Base-by-base conservation (phyloP, 2,797 vertebrate species). In the Sebastolobus altivelis region DNA sequence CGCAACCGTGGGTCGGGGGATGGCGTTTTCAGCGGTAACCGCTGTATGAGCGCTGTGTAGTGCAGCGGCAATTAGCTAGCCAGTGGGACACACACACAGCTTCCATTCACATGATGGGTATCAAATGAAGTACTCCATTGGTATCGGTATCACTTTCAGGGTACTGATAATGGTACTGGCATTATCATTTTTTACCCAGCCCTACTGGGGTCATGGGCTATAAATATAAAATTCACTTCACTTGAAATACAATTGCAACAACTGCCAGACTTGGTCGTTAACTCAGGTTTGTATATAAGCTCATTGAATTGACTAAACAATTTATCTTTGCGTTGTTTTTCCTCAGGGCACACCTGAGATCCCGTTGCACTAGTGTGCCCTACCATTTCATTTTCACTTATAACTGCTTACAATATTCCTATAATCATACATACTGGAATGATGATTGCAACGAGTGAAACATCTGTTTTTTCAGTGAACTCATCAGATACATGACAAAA, bases 391-490 rank as follows among this genome's bases (percentile, higher is more conserved):
- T 55, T 74, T 11, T 65, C 18, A 59, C 20, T 58, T 56, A 61
- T 20, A 76, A 68, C 40, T 20, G 49, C 52, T 54, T 46, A 76
- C 29, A 63, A 70, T 75, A 68, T 84, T 74, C 35, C 33, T 69
- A 10, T 59, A 35, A 76, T 59, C 54, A 81, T 65, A 46, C 54
- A 78, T 54, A 54, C 8, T 59, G 22, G 25, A 72, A 70, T 22
- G 46, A 46, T 49, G 43, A 90, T 75, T 83, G 77, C 61, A 81
- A 38, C 4, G 4, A 75, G 61, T 62, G 16, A 87, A 89, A 77
- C 75, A 86, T 87, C 79, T 90, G 75, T 90, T 88, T 84, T 33
- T 68, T 49, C 18, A 6, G 59, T 74, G 60, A 92, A 90, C 54
- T 81, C 70, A 88, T 85, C 56, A 49, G 49, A 87, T 68, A 59